Evolutionary conservation across 2,113 vertebrate genomes (phyloP), one percentile per base, ranked within the genome.

Genomic region (Pachyramphus minor): DNA sequence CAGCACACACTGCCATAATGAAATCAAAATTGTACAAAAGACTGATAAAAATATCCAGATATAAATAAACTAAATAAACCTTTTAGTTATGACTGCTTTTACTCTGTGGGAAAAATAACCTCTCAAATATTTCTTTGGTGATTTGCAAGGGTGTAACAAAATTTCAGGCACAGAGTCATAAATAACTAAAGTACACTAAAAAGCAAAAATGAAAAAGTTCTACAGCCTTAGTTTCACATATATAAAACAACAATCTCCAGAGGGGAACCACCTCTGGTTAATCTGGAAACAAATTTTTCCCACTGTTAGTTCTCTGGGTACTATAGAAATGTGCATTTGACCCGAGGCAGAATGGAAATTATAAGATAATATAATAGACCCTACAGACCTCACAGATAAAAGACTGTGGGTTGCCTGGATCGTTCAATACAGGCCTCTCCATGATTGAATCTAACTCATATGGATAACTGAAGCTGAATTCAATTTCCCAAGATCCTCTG

Each of bases 341-440:
- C 93, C 79, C 5, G 35, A 86, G 90, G 92, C 86, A 90, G 75
- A 75, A 85, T 80, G 93, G 89, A 96, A 93, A 90, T 91, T 37
- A 83, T 95, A 55, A 88, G 53, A 87, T 89, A 88, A 94, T 86
- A 83, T 91, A 96, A 93, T 47, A 95, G 89, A 64, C 39, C 24
- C 52, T 59, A 12, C 11, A 88, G 42, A 73, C 27, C 28, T 79
- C 45, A 42, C 62, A 80, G 90, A 87, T 87, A 81, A 89, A 92
- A 96, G 77, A 71, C 78, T 24, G 53, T n/a, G 35, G 30, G 62
- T 62, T 66, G n/a, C 16, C 62, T 95, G 44, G 95, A 76, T 91
- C 16, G 1, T 39, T 85, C 74, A 79, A 6, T 55, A 58, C 44
- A 44, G 69, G 44, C 20, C 39, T 47, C 33, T 72, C 39, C 73